Percentiles rank a stretch among this genome's conserved stretches.
Evolutionary conservation across 2,797 vertebrate genomes (phyloP).

Genomic region (Sebastiscus tertius): DNA sequence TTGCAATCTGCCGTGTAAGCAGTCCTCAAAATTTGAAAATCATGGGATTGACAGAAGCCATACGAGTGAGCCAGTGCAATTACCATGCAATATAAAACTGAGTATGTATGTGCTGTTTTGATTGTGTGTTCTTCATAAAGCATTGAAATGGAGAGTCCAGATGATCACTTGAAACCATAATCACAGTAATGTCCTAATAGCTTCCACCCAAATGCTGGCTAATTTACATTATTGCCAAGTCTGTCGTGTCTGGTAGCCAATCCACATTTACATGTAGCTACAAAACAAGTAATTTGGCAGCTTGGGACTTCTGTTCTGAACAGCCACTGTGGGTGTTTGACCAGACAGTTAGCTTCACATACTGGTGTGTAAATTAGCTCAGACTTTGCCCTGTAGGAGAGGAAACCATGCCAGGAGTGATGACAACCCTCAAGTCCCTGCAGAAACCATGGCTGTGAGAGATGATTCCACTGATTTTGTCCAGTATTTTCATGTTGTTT

Average conservation of each 20-base stretch:
- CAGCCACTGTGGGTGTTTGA: slow-evolving; percentile 13
- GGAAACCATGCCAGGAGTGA: slow-evolving; percentile 33
- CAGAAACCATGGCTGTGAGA: background rate
- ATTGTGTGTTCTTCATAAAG: background rate
- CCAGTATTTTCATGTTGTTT: background rate
- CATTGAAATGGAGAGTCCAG: background rate
- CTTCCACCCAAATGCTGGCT: slow-evolving; percentile 1
- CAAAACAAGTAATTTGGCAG: slow-evolving; percentile 35
- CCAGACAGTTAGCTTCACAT: slow-evolving; percentile 28
- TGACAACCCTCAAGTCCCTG: slow-evolving; percentile 13
- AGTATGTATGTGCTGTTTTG: background rate
- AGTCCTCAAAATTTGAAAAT: slow-evolving; percentile 1
- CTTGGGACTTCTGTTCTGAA: background rate
- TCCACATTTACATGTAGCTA: slow-evolving; percentile 4
- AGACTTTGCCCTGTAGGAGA: slow-evolving; percentile 26
- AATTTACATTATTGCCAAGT: slow-evolving; percentile 9
- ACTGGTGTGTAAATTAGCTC: slow-evolving; percentile 16
- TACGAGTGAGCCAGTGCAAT: background rate
- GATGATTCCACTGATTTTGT: background rate
- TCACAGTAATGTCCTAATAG: slow-evolving; percentile 25
- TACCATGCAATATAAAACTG: background rate
- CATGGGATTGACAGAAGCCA: slow-evolving; percentile 5
- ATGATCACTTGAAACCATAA: slow-evolving; percentile 20
- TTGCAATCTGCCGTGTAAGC: slow-evolving; percentile 1
- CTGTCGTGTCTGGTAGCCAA: slow-evolving; percentile 5